Base-by-base conservation (phyloP, 2,888 invertebrate genomes). In the Galerucella nymphaeae region DNA sequence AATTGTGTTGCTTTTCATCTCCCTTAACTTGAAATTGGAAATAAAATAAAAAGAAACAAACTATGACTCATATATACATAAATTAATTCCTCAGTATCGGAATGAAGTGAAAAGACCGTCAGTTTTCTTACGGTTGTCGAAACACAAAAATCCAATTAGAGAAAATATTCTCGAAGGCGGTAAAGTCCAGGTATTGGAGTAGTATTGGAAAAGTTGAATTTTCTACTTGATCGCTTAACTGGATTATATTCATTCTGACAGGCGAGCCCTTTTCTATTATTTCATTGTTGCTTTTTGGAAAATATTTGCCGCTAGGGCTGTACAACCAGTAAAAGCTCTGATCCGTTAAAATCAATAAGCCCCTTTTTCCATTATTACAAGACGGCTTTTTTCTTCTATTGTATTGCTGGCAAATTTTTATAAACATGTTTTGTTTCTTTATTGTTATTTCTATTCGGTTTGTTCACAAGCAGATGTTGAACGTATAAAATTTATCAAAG, bases 211-310 rank as follows among this genome's bases (percentile, higher is more conserved):
- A 68, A 63, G 70, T 62, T 64, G 64, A 72, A 77, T 77, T 76
- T 76, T 77, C 69, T 75, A 68, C 73, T 71, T 73, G 77, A 74
- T 73, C 75, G 77, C 66, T 71, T 76, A 71, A 73, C 75, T 58
- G 77, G 76, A 77, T 76, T 76, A 77, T 65, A 67, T 75, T 63
- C 77, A 70, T 69, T 73, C 59, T 30, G 63, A 68, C 69, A 70
- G 72, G 23, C 23, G 23, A 62, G 73, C 64, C 74, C 70, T 69
- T 72, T 77, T 74, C 70, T 75, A 74, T 75, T 74, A 77, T 74
- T 74, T 71, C 70, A 75, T 75, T 72, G 70, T 75, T 75, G 69
- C 72, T 75, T 75, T 75, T 72, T 62, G 71, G 65, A 68, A 75
- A 75, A 73, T 75, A 75, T 75, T 70, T 65, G 72, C 75, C 70